Percentiles rank a stretch among this genome's conserved stretches.
Evolutionary conservation across 2,113 vertebrate species (phyloP).

Genomic region (Myocastor coypus): DNA sequence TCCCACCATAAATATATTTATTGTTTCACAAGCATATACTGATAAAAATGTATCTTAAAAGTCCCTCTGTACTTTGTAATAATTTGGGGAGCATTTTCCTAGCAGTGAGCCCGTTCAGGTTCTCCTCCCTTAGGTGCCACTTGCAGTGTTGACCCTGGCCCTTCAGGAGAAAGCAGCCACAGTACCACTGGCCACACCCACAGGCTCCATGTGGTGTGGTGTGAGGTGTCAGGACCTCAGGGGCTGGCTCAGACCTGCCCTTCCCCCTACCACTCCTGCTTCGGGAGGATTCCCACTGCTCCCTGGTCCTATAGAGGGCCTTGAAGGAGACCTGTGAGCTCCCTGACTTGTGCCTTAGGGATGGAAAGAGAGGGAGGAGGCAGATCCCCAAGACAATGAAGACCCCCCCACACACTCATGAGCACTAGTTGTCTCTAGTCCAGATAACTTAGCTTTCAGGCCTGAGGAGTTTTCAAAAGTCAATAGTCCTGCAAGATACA

Average conservation of each 20-base stretch:
- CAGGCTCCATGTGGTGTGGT: fast-evolving
- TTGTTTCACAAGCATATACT: not conserved
- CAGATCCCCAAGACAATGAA: not conserved
- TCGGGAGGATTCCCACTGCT: not conserved
- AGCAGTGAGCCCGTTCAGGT: not conserved
- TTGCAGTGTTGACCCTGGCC: no score
- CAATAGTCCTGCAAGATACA: not conserved
- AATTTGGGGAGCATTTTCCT: not conserved
- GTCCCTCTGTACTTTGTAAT: not conserved
- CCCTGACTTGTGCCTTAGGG: not conserved
- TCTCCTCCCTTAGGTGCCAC: not conserved
- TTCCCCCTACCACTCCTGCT: not conserved
- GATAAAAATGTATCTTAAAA: not conserved
- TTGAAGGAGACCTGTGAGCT: not conserved
- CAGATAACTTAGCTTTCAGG: not conserved
- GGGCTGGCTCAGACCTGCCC: not conserved
- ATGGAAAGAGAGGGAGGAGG: no score
- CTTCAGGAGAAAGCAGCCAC: not conserved
- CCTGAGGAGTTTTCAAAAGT: not conserved
- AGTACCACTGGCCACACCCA: not conserved
- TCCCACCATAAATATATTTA: not conserved
- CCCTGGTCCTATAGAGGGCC: not conserved
- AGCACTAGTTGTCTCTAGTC: not conserved
- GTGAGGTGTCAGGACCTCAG: not conserved
- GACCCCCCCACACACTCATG: not conserved